These are phyloP conservation scores for Brienomyrus brachyistius DNA, from an alignment of 2,113 vertebrate species.

Conservation along the genomic window DNA sequence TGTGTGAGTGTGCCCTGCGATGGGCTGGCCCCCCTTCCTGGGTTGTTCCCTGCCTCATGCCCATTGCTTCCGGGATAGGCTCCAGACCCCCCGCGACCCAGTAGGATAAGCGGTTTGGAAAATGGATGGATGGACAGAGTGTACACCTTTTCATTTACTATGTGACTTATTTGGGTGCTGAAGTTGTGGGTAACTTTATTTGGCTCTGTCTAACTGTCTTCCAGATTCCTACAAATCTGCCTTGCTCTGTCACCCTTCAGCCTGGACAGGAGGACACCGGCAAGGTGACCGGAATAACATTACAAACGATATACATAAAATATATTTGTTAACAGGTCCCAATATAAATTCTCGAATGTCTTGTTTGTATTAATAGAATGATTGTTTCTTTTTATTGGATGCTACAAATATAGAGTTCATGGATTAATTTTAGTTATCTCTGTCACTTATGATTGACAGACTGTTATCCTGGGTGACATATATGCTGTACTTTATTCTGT, in stretches of 20 bases:
- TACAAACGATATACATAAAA: background rate
- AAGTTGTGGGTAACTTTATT: background rate
- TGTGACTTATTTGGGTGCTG: background rate
- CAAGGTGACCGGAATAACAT: conserved; percentile 51
- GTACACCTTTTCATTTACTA: background rate
- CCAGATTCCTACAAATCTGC: conserved; percentile 70
- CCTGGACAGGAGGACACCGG: conserved; percentile 70
- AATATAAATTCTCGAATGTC: background rate
- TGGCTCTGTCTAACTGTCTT: background rate
- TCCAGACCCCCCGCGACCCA: too few relatives aligned
- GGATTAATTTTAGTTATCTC: background rate
- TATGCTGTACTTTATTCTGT: background rate
- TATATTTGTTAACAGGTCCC: background rate
- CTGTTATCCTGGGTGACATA: background rate
- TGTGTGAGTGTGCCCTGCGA: too few relatives aligned
- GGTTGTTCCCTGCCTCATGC: too few relatives aligned
- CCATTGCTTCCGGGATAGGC: too few relatives aligned
- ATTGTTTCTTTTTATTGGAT: background rate
- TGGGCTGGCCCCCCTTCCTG: too few relatives aligned
- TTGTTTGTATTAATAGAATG: background rate
- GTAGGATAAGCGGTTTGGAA: too few relatives aligned
- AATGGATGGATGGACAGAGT: background rate
- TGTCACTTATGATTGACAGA: background rate
- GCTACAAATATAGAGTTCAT: background rate
- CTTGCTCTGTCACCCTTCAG: conserved; percentile 70